A percentile compares a stretch with the other conserved stretches of the same genome.
phyloP scores from a whole-genome alignment of 2,797 vertebrate genomes.

The Alectoris magna region DNA sequence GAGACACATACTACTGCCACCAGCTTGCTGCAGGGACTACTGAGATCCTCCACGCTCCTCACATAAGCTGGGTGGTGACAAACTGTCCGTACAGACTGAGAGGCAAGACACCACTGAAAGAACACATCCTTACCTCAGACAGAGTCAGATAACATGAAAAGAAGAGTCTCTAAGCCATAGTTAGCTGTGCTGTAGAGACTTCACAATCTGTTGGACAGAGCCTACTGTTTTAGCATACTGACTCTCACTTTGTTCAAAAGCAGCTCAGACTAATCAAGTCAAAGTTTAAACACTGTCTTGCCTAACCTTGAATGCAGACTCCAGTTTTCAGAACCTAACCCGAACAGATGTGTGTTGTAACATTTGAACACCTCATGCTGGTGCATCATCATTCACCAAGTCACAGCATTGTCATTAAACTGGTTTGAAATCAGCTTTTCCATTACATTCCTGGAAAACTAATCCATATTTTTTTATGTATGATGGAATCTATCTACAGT shows the following conservation, averaged over 20 bases:
- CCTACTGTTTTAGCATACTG: neutral
- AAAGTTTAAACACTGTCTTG: neutral
- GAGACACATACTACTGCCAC: neutral
- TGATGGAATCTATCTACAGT: neutral
- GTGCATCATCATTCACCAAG: slow-evolving; percentile 21
- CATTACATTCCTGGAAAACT: neutral
- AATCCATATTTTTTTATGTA: neutral
- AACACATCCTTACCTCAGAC: neutral
- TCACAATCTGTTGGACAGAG: neutral
- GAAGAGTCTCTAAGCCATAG: neutral
- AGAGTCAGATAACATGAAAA: neutral
- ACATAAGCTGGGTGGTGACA: neutral
- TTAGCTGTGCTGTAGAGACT: neutral
- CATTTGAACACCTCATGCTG: slow-evolving; percentile 48
- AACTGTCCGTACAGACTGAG: neutral
- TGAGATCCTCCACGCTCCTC: neutral
- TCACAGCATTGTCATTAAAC: neutral
- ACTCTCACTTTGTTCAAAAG: neutral
- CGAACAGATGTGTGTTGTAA: slow-evolving; percentile 35
- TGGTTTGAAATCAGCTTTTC: neutral
- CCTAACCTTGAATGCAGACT: neutral
- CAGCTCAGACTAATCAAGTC: neutral
- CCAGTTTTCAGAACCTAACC: slow-evolving; percentile 29
- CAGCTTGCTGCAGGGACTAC: too few relatives aligned
- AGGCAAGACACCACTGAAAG: neutral